These are phyloP conservation scores for Sphaerophoria rueppellii DNA, from an alignment of 2,888 invertebrate species.

Conservation along the genomic window DNA sequence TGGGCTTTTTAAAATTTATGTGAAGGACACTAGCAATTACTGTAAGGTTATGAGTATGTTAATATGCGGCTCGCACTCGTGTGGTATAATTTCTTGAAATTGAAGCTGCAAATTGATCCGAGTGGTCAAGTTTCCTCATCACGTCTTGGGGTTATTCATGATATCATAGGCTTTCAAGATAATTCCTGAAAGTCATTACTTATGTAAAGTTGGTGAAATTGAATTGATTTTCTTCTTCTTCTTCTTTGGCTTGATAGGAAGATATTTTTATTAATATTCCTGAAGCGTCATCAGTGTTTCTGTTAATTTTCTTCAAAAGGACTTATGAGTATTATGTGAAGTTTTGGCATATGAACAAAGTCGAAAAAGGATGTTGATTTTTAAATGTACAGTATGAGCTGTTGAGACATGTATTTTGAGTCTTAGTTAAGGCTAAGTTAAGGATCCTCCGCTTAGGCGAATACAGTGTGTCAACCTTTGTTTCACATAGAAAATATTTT, in stretches of 20 bases:
- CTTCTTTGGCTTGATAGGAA: conserved; percentile 3
- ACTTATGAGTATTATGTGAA: too few relatives aligned
- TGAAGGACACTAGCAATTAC: conserved; percentile 71
- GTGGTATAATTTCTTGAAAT: conserved; percentile 70
- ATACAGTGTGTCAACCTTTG: too few relatives aligned
- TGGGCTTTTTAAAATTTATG: conserved; percentile 68
- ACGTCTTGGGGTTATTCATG: neutral
- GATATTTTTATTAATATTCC: conserved; percentile 56
- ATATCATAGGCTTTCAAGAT: neutral
- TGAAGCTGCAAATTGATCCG: conserved; percentile 59
- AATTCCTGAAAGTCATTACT: conserved; percentile 50
- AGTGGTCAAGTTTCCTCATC: conserved; percentile 61
- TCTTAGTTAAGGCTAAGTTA: too few relatives aligned
- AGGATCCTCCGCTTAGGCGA: too few relatives aligned
- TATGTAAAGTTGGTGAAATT: conserved; percentile 65
- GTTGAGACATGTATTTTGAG: too few relatives aligned
- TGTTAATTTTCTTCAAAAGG: neutral
- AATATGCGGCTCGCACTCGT: conserved; percentile 71
- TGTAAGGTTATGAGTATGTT: conserved; percentile 71
- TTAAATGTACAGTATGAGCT: too few relatives aligned
- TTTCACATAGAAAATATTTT: too few relatives aligned
- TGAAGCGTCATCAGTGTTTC: conserved; percentile 15
- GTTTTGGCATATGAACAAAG: too few relatives aligned
- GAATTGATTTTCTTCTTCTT: conserved; percentile 45
- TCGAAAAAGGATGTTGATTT: too few relatives aligned